Evolutionary conservation across 2,888 invertebrate genomes (phyloP).

Genomic region (Erebia aethiops): DNA sequence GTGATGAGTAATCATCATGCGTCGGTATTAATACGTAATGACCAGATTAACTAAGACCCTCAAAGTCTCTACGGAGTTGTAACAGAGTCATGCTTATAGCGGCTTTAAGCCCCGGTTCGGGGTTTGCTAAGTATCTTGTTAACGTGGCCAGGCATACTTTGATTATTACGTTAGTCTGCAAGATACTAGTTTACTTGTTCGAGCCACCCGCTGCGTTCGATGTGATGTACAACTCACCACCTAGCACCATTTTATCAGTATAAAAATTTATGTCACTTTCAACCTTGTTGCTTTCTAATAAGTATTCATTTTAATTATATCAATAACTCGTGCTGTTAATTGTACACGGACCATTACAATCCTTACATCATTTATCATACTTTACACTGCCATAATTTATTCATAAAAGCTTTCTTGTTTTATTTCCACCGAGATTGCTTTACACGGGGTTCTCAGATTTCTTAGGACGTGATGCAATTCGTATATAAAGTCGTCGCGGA

Average conservation of each 20-base stretch:
- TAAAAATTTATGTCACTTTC: conserved; percentile 41
- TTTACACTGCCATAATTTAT: conserved; percentile 81
- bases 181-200: conserved; percentile 76
- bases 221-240: conserved; percentile 71
- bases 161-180: conserved; percentile 78
- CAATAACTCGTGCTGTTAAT: conserved; percentile 52
- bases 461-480: conserved; percentile 75
- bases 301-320: conserved; percentile 35
- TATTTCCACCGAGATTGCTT: conserved; percentile 70
- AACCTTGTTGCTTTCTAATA: conserved; percentile 41
- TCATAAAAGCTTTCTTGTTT: conserved; percentile 73
- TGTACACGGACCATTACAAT: conserved; percentile 77
- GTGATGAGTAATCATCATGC: conserved; percentile 71
- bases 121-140: conserved; percentile 56
- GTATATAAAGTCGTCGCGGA: conserved; percentile 64
- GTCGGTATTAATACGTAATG: conserved; percentile 59
- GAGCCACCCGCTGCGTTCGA: conserved; percentile 77
- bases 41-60: conserved; percentile 55
- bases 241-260: conserved; percentile 55
- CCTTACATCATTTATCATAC: conserved; percentile 80
- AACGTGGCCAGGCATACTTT: conserved; percentile 65
- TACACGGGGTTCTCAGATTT: conserved; percentile 76
- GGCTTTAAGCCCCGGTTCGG: conserved; percentile 43
- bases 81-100: conserved; percentile 40
- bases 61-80: conserved; percentile 32